Base-by-base conservation (phyloP, 2,113 vertebrate species). In the Bufo gargarizans region DNA sequence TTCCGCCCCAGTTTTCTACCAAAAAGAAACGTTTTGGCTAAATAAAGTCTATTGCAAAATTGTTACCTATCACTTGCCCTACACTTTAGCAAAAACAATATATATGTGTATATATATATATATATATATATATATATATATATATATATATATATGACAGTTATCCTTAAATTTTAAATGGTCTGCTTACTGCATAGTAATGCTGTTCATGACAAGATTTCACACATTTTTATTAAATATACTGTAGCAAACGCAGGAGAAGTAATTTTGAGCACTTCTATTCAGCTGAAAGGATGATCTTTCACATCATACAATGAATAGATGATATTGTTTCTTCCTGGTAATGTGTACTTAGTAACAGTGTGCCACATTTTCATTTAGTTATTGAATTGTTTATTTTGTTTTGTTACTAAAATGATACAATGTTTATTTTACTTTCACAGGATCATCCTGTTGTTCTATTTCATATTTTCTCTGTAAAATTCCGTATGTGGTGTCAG, bases 331-430 rank as follows among this genome's bases (percentile, higher is more conserved):
- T 19, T 47, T 82, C 80, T 22, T 49, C 65, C 59, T 2, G 80
- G 59, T 45, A 82, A 82, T 65, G 58, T 63, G 80, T 55, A 22
- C 82, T 84, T 69, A 17, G 82, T 33, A 71, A 84, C 63, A 84
- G 71, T 84, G 63, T 71, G 45, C 11, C 82, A 84, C 55, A 55
- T 84, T 61, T 59, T 83, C 53, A 69, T 59, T 11, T 83, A 33
- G 49, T 84, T 71, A 84, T 84, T 71, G 63, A 84, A 84, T 84
- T 65, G 47, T 55, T 67, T 14, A 55, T 33, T 55, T 84, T 84
- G 65, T 84, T 84, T 71, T 9, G 65, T n/a, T 69, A 4, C 63
- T 84, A 69, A 55, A 84, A 53, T 55, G 49, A 84, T 71, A 65
- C 20, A 53, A 71, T 84, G 63, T 69, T 84, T 69, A 84, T 6